Evolutionary conservation across 2,888 invertebrate genomes (phyloP).

Genomic region (Drosophila anomalata): DNA sequence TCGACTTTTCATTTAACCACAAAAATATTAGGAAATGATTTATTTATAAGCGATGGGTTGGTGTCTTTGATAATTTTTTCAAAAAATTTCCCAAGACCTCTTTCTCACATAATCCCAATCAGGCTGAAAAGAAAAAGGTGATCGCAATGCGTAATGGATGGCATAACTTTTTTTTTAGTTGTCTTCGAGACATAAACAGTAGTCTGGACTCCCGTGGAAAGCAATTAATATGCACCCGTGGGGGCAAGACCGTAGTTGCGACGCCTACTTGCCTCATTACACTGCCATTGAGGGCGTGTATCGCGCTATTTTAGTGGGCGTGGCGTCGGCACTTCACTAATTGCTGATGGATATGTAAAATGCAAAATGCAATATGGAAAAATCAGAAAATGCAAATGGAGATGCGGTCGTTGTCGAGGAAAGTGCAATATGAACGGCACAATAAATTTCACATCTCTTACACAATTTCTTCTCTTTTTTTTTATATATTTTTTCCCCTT

Average conservation of each 20-base stretch:
- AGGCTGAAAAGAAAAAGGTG: neutral
- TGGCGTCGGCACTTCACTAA: slow-evolving; percentile 29
- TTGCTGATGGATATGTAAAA: slow-evolving; percentile 8
- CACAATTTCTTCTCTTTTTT: slow-evolving; percentile 7
- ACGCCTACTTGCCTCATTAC: neutral
- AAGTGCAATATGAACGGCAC: slow-evolving; percentile 34
- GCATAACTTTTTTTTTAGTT: slow-evolving; percentile 7
- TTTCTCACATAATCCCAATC: slow-evolving; percentile 1
- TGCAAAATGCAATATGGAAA: neutral
- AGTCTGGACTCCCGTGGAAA: neutral
- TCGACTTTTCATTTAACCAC: neutral
- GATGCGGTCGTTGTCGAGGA: slow-evolving; percentile 8
- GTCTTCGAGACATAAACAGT: slow-evolving; percentile 1
- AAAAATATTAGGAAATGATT: neutral
- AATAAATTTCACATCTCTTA: slow-evolving; percentile 35
- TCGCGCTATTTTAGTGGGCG: slow-evolving; percentile 17
- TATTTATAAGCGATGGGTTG: neutral
- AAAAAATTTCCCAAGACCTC: neutral
- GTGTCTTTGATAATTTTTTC: neutral
- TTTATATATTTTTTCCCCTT: no score
- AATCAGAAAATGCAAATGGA: neutral
- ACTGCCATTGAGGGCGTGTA: slow-evolving; percentile 4
- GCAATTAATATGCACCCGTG: slow-evolving; percentile 9
- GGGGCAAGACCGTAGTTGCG: neutral
- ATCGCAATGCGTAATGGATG: neutral